phyloP scores from a whole-genome alignment of 2,888 invertebrate species.

The Diarsia brunnea region DNA sequence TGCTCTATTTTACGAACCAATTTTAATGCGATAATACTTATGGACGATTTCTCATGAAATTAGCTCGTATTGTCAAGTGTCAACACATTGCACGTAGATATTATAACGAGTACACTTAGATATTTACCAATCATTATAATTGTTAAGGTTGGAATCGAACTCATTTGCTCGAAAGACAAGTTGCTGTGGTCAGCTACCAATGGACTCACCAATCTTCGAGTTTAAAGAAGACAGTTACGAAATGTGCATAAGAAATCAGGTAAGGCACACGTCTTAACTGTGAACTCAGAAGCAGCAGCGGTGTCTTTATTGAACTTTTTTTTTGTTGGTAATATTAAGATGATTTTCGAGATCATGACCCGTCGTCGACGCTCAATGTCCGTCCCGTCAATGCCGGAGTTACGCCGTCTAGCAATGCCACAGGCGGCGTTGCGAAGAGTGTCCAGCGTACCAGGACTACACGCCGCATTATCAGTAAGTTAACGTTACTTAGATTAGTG shows the following conservation, averaged over 20 bases:
- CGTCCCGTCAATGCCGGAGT: not conserved
- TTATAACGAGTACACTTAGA: not conserved
- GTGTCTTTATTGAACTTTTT: conserved; percentile 4
- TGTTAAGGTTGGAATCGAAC: conserved; percentile 12
- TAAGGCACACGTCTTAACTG: conserved; percentile 22
- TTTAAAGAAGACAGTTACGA: too few relatives aligned
- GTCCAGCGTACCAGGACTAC: not conserved
- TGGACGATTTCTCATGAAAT: not conserved
- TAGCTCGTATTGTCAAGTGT: not conserved
- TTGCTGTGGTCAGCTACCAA: conserved; percentile 10
- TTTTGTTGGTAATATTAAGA: conserved; percentile 29
- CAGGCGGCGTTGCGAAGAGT: not conserved
- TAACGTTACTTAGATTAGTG: not conserved
- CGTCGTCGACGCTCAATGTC: conserved; percentile 17
- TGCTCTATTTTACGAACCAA: too few relatives aligned
- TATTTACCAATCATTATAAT: not conserved
- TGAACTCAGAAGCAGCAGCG: not conserved
- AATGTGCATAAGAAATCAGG: not conserved
- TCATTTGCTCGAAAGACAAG: not conserved
- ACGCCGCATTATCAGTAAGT: not conserved
- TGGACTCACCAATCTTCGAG: not conserved
- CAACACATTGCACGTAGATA: not conserved
- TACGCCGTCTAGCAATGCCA: accelerated
- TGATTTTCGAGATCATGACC: not conserved
- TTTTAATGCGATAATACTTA: too few relatives aligned